Percentiles rank a stretch among this genome's conserved stretches.
These are phyloP conservation scores for Pantherophis alleghaniensis DNA, from an alignment of 2,797 vertebrate genomes.

Conservation along the genomic window DNA sequence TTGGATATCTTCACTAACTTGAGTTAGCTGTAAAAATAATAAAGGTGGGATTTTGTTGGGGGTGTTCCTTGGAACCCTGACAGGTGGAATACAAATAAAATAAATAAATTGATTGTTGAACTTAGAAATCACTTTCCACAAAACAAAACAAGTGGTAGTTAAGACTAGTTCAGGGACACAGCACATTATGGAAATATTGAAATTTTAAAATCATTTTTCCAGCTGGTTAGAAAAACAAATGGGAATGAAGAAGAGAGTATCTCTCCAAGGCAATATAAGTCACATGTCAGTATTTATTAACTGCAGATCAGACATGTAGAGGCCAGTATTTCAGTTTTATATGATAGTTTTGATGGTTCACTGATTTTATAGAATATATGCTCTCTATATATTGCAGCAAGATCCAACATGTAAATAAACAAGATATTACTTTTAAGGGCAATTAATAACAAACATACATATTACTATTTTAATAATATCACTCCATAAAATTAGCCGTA, in stretches of 20 bases:
- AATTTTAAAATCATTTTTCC: neutral
- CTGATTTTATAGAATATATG: neutral
- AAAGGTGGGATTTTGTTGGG: neutral
- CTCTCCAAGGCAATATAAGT: neutral
- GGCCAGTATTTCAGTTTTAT: neutral
- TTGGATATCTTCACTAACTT: neutral
- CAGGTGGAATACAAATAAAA: neutral
- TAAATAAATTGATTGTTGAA: neutral
- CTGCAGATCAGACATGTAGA: neutral
- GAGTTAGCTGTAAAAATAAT: neutral
- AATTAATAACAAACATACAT: neutral
- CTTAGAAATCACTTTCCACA: neutral
- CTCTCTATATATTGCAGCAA: neutral
- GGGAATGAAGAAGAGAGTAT: neutral
- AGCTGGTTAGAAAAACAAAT: neutral
- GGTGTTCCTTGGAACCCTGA: no score
- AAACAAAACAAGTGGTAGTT: neutral
- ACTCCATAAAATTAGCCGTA: neutral
- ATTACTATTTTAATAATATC: neutral
- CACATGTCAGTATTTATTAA: neutral
- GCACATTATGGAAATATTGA: neutral
- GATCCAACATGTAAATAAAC: neutral
- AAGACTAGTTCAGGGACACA: neutral
- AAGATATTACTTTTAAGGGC: neutral
- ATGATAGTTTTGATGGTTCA: conserved; percentile 6